Percentiles rank a stretch among this genome's conserved stretches.
Evolutionary conservation across 2,797 vertebrate species (phyloP).

Genomic region (Acridotheres tristis): DNA sequence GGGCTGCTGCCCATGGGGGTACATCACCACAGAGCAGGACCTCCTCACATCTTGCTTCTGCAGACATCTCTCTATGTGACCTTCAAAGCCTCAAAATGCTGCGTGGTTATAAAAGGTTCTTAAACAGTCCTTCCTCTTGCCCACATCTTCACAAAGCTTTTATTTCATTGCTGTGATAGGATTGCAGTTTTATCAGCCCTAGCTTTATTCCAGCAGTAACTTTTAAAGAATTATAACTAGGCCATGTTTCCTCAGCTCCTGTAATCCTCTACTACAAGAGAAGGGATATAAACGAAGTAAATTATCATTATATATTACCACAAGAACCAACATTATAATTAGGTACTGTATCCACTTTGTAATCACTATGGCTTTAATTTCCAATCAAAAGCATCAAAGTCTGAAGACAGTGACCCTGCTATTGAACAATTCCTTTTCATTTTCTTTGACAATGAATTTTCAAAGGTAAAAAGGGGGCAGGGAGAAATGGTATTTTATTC

Average conservation of each 20-base stretch:
- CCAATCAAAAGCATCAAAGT: conserved; percentile 49
- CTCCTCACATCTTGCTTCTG: background rate
- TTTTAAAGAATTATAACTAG: conserved; percentile 41
- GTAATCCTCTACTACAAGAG: conserved; percentile 36
- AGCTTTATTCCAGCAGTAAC: conserved; percentile 21
- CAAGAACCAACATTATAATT: conserved; percentile 33
- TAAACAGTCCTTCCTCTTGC: background rate
- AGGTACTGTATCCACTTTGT: conserved; percentile 23
- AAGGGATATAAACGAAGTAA: conserved; percentile 35
- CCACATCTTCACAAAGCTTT: conserved; percentile 10
- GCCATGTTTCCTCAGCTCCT: background rate
- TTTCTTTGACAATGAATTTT: conserved; percentile 52
- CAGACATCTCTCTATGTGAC: background rate
- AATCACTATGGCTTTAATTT: conserved; percentile 51
- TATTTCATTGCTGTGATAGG: background rate
- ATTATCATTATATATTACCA: conserved; percentile 46
- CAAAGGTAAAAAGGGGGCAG: conserved; percentile 15
- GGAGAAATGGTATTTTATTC: conserved; percentile 32
- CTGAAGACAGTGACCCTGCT: background rate
- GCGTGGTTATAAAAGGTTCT: background rate
- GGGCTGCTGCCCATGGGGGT: rapidly evolving
- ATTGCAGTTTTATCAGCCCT: conserved; percentile 34
- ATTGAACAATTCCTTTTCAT: conserved; percentile 56
- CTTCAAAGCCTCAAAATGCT: background rate
- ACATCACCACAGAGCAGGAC: background rate